Percentiles rank a stretch among this genome's conserved stretches.
phyloP scores from a whole-genome alignment of 64 coral and sea anemone species.

The Pocillopora damicornis region DNA sequence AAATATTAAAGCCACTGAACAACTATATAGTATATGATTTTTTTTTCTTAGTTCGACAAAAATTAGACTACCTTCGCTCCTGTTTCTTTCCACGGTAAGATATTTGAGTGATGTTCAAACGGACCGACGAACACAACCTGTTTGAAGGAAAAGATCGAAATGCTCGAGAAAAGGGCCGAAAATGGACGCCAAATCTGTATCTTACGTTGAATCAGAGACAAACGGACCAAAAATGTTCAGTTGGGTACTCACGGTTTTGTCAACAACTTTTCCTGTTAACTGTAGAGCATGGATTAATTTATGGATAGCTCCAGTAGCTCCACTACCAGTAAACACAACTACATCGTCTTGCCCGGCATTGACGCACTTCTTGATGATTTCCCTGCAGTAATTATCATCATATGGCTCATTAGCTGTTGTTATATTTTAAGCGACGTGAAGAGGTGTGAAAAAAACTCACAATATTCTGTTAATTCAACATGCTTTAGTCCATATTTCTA shows the following conservation, averaged over 20 bases:
- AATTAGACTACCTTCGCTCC: slow-evolving; percentile 50
- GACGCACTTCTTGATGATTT: slow-evolving; percentile 84
- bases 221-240: neutral
- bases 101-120: slow-evolving; percentile 91
- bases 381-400: slow-evolving; percentile 32
- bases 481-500: too few relatives aligned
- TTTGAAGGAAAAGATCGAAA: neutral
- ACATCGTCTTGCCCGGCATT: slow-evolving; percentile 60
- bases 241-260: slow-evolving; percentile 51
- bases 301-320: slow-evolving; percentile 78
- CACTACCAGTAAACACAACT: slow-evolving; percentile 85
- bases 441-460: too few relatives aligned
- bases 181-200: neutral
- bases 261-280: slow-evolving; percentile 59
- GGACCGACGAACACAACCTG: slow-evolving; percentile 86
- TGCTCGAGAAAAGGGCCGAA: neutral
- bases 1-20: too few relatives aligned
- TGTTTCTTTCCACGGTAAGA: slow-evolving; percentile 87
- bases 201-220: neutral
- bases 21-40: too few relatives aligned
- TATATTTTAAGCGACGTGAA: too few relatives aligned
- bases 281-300: slow-evolving; percentile 77
- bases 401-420: neutral
- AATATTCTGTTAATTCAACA: too few relatives aligned
- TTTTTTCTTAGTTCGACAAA: neutral